These are phyloP conservation scores for Agapostemon virescens DNA, from an alignment of 2,888 invertebrate genomes.

Conservation along the genomic window DNA sequence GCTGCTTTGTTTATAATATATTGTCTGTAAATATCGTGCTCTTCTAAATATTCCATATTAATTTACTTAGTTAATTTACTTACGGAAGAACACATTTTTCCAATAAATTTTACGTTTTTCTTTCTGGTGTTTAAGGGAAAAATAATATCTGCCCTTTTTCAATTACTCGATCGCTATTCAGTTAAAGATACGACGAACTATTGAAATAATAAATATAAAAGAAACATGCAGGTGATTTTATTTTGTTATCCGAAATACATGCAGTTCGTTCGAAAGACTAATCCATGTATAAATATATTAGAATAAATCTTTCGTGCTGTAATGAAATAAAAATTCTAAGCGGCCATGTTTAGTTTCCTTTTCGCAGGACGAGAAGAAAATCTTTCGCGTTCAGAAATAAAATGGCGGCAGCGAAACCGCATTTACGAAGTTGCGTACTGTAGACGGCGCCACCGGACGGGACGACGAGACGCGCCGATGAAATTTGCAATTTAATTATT, in stretches of 20 bases:
- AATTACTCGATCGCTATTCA: background rate
- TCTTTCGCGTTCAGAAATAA: constrained; percentile 61
- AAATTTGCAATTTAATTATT: background rate
- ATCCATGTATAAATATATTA: background rate
- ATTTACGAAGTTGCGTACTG: constrained; percentile 43
- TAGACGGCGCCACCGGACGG: constrained; percentile 64
- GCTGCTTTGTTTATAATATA: too few relatives aligned
- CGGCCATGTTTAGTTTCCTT: background rate
- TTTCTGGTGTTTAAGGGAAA: background rate
- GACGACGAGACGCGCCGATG: constrained; percentile 9
- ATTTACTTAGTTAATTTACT: background rate
- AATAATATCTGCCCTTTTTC: background rate
- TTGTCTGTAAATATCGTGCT: too few relatives aligned
- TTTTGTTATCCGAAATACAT: background rate
- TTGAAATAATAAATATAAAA: background rate
- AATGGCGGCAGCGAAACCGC: constrained; percentile 66
- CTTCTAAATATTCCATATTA: too few relatives aligned
- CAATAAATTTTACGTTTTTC: background rate
- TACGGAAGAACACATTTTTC: background rate
- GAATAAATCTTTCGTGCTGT: background rate
- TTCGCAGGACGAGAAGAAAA: background rate
- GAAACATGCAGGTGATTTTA: background rate
- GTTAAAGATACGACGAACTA: background rate
- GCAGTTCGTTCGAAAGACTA: background rate
- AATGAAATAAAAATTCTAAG: background rate